Base-by-base conservation (phyloP, 2,888 invertebrate species). In the Tromatobia lineatoria region DNA sequence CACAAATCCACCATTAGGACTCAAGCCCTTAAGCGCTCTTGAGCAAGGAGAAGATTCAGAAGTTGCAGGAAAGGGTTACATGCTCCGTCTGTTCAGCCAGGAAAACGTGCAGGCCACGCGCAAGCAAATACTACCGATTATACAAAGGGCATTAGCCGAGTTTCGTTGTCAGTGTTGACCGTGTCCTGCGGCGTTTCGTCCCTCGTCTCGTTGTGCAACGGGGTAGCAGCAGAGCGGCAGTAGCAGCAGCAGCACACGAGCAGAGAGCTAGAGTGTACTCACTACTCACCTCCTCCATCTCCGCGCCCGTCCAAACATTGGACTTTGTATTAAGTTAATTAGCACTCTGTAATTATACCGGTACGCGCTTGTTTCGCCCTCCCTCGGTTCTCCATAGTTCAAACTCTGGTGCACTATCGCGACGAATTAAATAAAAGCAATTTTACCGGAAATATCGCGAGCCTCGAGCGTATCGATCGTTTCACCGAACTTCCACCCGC, bases 111-210 rank as follows among this genome's bases (percentile, higher is more conserved):
- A 94, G 59, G 95, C 95, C 0, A 95, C 96, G 0, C 94, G 97
- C 34, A 97, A 97, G 91, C 96, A 97, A 90, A 95, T 96, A 85
- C 93, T 96, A 78, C 96, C 96, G 0, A 94, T 96, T 25, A 89
- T 96, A 15, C 95, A 94, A 87, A 93, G 94, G n/a, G 94, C 94
- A 78, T 80, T 88, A 82, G 84, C 82, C 57, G 85, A 64, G 66
- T 76, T 75, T 59, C 78, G 82, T 80, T 85, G 52, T 50, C 85
- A 75, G 71, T 85, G 87, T 87, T 89, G 87, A 88, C 86, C 85
- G 80, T 79, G 13, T 57, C 61, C 50, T 38, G 29, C 52, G 18
- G 34, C 64, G 18, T 50, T 61, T 42, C 38, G 47, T 66, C 64
- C 15, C 61, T 38, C 38, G 10, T 34, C 29, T 34, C 70, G 52